Conservation (phyloP, 2,888 invertebrate genomes). For the Hirtodrosophila alboralis region DNA sequence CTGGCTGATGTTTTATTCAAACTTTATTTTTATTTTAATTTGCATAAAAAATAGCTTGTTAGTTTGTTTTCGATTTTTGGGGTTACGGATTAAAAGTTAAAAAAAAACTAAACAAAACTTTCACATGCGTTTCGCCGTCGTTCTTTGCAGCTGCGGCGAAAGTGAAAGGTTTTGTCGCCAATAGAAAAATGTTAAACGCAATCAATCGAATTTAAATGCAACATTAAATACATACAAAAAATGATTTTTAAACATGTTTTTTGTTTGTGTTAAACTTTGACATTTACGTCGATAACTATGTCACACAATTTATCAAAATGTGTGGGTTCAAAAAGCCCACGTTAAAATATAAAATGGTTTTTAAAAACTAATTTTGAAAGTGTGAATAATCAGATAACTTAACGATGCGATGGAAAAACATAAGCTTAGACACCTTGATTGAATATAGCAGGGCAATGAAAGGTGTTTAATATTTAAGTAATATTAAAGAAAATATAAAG, state of each 20-base stretch:
- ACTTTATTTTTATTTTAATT: constrained; percentile 53
- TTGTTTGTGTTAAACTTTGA: constrained; percentile 53
- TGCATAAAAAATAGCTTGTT: constrained; percentile 74
- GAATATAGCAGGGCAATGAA: too few species aligned
- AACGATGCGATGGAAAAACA: constrained; percentile 19
- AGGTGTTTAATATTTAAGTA: too few species aligned
- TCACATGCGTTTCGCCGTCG: constrained; percentile 31
- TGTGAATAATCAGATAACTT: constrained; percentile 48
- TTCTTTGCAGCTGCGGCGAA: constrained; percentile 34
- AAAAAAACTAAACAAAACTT: too few species aligned
- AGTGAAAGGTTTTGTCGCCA: constrained; percentile 49
- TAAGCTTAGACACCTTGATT: constrained; percentile 13
- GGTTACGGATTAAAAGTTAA: constrained; percentile 33
- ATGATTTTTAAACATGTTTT: too few species aligned
- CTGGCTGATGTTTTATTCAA: constrained; percentile 69
- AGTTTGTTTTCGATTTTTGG: constrained; percentile 44
- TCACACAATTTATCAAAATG: constrained; percentile 36
- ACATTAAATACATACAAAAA: neutral
- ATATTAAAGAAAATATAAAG: too few species aligned
- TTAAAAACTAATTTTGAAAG: constrained; percentile 25
- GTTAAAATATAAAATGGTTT: constrained; percentile 12
- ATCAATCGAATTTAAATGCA: constrained; percentile 2
- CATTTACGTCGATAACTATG: constrained; percentile 53
- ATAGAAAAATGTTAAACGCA: neutral
- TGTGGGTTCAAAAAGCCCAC: constrained; percentile 51